phyloP scores from a whole-genome alignment of 2,113 vertebrate genomes.

The Myodes glareolus region DNA sequence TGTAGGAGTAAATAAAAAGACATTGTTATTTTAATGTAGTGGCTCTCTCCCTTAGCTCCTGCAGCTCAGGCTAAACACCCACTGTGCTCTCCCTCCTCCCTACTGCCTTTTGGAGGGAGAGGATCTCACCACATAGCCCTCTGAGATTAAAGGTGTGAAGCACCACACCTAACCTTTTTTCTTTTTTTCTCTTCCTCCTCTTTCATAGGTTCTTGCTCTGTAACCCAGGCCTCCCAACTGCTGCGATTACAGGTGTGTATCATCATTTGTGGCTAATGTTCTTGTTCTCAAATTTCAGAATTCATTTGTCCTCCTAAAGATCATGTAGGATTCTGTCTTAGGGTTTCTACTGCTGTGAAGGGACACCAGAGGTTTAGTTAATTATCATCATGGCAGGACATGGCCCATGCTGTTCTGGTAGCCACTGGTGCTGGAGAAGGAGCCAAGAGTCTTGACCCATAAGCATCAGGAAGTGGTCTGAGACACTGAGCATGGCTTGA shows the following conservation, averaged over 20 bases:
- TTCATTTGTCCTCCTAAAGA: slow-evolving; percentile 14
- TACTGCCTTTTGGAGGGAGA: neutral
- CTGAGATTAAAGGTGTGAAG: neutral
- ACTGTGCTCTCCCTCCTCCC: neutral
- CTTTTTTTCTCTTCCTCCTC: too few relatives aligned
- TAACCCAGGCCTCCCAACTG: neutral
- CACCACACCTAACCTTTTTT: too few relatives aligned
- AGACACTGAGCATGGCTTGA: too few relatives aligned
- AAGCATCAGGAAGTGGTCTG: too few relatives aligned
- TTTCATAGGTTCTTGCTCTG: neutral
- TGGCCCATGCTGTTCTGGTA: too few relatives aligned
- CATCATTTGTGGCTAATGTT: neutral
- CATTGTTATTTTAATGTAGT: neutral
- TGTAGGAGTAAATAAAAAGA: slow-evolving; percentile 39
- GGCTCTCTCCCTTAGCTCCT: neutral
- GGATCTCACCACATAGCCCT: neutral
- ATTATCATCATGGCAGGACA: too few relatives aligned
- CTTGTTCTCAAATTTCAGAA: neutral
- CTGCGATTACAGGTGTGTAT: neutral
- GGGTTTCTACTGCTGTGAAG: neutral
- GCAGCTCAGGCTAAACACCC: neutral
- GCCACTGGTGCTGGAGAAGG: too few relatives aligned
- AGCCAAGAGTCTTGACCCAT: too few relatives aligned
- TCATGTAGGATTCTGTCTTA: neutral
- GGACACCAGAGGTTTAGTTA: too few relatives aligned